Evolutionary conservation across 2,888 invertebrate species (phyloP), one percentile per base, ranked within the genome.

Genomic region (Troides aeacus): DNA sequence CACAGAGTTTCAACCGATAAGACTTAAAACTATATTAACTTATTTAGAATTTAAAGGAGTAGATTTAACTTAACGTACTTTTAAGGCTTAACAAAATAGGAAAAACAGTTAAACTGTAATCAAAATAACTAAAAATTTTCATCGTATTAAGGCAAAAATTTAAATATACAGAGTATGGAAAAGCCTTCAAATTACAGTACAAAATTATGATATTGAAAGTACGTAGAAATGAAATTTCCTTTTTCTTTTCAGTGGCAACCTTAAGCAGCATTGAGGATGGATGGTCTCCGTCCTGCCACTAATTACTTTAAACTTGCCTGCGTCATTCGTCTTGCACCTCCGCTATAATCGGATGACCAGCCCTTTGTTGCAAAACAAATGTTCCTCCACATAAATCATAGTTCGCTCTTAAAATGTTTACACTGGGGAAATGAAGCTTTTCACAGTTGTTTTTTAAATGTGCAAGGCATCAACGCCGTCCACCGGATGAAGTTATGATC

Each of bases 281-380:
- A 73, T 74, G 75, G 72, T 74, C 73, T 74, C 74, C 72, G 78
- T 74, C 73, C 77, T 68, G 75, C 72, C 76, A 72, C 80, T 82
- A 82, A 82, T 82, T 82, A 79, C 81, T 79, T 77, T 68, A 70
- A 81, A 81, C 77, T 80, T 74, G 62, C 59, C 60, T 69, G 72
- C 73, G 69, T 72, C 74, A 74, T 74, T 72, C 74, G 72, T 74
- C 74, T 74, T 71, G 60, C 71, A 66, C 42, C 70, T 66, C 59
- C 63, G 60, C 67, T 61, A 61, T 67, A 64, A 70, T 64, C 56
- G 66, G 60, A 64, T 69, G 66, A 71, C 50, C 62, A 66, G 56
- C 72, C 71, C 73, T 73, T 73, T 74, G 66, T 66, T 63, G 59
- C 39, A 36, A 61, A 63, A 70, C 36, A 46, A 66, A 70, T 50